Conservation (phyloP, 2,113 vertebrate species). For the Sclerurus mexicanus region DNA sequence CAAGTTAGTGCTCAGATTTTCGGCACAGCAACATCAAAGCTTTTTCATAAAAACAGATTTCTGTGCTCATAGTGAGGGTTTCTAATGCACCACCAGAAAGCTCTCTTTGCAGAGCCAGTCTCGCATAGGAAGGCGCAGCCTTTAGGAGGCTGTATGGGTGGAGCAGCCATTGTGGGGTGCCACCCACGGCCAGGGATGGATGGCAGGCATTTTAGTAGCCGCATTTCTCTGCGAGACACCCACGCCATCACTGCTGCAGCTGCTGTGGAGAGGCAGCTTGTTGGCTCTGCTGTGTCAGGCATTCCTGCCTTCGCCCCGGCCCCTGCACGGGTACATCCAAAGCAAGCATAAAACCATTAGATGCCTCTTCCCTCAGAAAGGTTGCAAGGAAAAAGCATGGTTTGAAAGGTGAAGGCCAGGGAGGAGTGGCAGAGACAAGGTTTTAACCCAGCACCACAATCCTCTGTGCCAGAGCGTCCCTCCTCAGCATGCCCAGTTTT, state of each 20-base stretch:
- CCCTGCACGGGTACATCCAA: not conserved
- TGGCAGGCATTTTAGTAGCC: not conserved
- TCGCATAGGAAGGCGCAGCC: not conserved
- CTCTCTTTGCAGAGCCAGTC: not conserved
- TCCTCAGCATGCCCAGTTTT: not conserved
- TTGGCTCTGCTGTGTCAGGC: not conserved
- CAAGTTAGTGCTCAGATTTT: not conserved
- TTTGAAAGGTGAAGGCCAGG: not conserved
- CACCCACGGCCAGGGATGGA: constrained; percentile 4
- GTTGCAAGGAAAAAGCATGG: not conserved
- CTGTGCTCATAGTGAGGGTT: fast-evolving
- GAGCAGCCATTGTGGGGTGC: not conserved
- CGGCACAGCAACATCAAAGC: fast-evolving
- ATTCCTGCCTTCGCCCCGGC: not conserved
- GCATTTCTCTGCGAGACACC: constrained; percentile 4
- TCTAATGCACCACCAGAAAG: fast-evolving
- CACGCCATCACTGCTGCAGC: not conserved
- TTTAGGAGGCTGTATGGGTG: not conserved
- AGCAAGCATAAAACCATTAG: not conserved
- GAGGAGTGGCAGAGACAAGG: not conserved
- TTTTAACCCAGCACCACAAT: not conserved
- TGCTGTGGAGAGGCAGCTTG: not conserved
- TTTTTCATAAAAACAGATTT: not conserved
- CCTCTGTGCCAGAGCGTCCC: not conserved
- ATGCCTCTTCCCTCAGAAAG: not conserved